Conservation (phyloP, 2,113 vertebrate species). For the Vulpes vulpes region DNA sequence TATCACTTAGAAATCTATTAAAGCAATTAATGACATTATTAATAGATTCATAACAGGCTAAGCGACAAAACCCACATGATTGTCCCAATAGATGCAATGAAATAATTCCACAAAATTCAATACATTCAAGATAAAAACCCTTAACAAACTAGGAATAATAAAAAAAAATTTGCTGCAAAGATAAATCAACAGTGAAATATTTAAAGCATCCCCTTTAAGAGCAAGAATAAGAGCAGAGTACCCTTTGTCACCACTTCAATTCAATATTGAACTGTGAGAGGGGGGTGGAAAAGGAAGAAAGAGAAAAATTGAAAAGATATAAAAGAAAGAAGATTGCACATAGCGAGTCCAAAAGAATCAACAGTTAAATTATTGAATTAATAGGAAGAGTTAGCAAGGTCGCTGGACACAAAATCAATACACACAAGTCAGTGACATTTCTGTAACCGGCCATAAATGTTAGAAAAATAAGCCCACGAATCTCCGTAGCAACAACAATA, state of each 20-base stretch:
- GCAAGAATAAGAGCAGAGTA: background rate
- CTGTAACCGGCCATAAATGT: background rate
- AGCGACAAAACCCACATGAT: background rate
- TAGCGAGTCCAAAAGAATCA: background rate
- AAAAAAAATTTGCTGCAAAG: background rate
- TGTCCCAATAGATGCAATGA: background rate
- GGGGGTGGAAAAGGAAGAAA: background rate
- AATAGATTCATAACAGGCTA: background rate
- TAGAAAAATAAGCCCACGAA: background rate
- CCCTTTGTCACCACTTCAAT: background rate
- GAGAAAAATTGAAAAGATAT: background rate
- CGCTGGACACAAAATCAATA: background rate
- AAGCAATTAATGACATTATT: background rate
- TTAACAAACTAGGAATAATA: background rate
- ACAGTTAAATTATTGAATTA: background rate
- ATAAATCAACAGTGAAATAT: background rate
- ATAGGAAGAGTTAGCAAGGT: background rate
- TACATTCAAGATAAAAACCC: background rate
- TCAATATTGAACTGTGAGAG: background rate
- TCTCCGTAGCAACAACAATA: background rate
- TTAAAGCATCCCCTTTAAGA: background rate
- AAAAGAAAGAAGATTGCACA: background rate
- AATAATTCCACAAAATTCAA: background rate
- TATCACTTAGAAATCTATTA: background rate
- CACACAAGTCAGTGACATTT: background rate